Conservation (phyloP, 2,113 vertebrate genomes). For the Notarius lentiginosus region DNA sequence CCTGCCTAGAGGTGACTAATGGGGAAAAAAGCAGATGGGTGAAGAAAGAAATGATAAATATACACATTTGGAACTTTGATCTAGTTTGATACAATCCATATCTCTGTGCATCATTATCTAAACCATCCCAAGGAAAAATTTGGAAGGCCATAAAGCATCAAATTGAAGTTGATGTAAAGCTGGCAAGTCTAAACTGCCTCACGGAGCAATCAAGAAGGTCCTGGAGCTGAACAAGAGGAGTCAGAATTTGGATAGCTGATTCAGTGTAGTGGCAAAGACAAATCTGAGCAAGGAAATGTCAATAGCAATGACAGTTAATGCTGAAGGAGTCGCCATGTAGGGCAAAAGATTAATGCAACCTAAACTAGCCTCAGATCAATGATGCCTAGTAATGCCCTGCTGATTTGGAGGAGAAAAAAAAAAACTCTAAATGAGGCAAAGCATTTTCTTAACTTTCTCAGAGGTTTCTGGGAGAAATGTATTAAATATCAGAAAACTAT, state of each 20-base stretch:
- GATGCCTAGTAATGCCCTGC: neutral
- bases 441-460: neutral
- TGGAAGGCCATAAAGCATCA: neutral
- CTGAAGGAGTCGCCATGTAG: neutral
- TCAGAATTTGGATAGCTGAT: neutral
- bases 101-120: slow-evolving; percentile 2
- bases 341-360: slow-evolving; percentile 7
- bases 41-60: no score
- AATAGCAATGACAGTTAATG: no score
- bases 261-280: neutral
- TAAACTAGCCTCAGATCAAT: neutral
- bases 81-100: neutral
- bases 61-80: no score
- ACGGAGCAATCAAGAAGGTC: slow-evolving; percentile 5
- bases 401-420: neutral
- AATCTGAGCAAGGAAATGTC: neutral
- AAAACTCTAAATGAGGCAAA: neutral
- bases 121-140: neutral
- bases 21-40: neutral
- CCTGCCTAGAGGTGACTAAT: neutral
- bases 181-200: neutral
- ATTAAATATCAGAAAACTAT: neutral
- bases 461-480: neutral
- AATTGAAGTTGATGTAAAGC: slow-evolving; percentile 38
- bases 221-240: neutral